phyloP scores from a whole-genome alignment of 92 coral and sea anemone genomes.

The Diadumene lineata region DNA sequence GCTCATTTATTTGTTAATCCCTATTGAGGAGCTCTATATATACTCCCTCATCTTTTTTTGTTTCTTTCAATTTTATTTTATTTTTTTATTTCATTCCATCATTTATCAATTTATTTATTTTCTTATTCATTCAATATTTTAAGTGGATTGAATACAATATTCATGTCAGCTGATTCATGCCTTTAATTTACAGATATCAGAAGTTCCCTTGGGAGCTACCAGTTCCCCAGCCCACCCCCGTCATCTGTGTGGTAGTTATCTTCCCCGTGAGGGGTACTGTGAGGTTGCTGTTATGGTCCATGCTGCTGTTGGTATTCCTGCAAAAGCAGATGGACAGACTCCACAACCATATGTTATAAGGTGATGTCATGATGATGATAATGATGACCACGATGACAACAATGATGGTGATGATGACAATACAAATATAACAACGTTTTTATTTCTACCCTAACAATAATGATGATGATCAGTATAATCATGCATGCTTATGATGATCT shows the following conservation, averaged over 20 bases:
- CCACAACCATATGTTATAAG: slow-evolving; percentile 89
- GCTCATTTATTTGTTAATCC: too few species aligned
- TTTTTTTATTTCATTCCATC: not conserved
- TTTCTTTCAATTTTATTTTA: not conserved
- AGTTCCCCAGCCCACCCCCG: slow-evolving; percentile 59
- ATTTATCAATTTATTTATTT: not conserved
- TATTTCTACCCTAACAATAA: too few species aligned
- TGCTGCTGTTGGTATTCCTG: slow-evolving; percentile 81
- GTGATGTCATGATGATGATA: slow-evolving; percentile 33
- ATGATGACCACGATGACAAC: not conserved
- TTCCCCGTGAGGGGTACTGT: slow-evolving; percentile 73
- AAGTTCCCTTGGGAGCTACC: slow-evolving; percentile 57
- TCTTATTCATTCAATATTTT: not conserved
- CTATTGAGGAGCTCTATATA: too few species aligned
- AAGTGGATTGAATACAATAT: too few species aligned
- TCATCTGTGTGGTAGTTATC: slow-evolving; percentile 89
- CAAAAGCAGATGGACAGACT: slow-evolving; percentile 67
- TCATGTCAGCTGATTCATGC: too few species aligned
- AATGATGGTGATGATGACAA: not conserved
- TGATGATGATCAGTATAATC: too few species aligned
- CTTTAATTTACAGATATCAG: slow-evolving; percentile 48
- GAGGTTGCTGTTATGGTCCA: slow-evolving; percentile 83
- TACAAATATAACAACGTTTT: too few species aligned
- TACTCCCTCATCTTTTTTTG: not conserved
- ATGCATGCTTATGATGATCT: too few species aligned